Conservation (phyloP, 2,797 vertebrate species). For the Discoglossus pictus region DNA sequence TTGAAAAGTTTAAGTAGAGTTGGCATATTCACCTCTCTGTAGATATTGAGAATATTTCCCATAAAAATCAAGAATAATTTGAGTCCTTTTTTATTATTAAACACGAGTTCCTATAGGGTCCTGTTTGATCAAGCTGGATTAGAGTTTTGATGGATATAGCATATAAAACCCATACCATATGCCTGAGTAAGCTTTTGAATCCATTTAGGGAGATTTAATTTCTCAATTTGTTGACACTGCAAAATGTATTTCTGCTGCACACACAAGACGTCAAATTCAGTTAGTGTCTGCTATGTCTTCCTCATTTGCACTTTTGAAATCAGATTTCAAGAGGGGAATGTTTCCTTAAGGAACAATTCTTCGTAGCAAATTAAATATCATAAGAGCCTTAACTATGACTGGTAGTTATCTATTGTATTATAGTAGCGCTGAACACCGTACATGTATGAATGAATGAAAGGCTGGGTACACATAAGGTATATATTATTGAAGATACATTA, state of each 20-base stretch:
- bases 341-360: conserved; percentile 7
- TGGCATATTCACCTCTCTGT: conserved; percentile 2
- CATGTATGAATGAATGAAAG: too few relatives aligned
- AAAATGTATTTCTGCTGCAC: conserved; percentile 38
- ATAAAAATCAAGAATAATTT: conserved; percentile 2
- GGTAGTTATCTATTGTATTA: too few relatives aligned
- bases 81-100: conserved; percentile 26
- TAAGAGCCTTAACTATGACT: too few relatives aligned
- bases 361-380: too few relatives aligned
- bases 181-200: conserved; percentile 30
- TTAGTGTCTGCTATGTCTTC: conserved; percentile 30
- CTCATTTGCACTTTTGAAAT: conserved; percentile 33
- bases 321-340: conserved; percentile 30
- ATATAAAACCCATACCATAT: conserved; percentile 42
- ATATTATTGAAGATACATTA: too few relatives aligned
- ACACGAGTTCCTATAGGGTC: conserved; percentile 8
- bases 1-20: too few relatives aligned
- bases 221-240: conserved; percentile 36
- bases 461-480: too few relatives aligned
- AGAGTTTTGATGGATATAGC: conserved; percentile 23
- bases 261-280: conserved; percentile 33
- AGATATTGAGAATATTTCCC: not conserved
- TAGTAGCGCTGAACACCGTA: too few relatives aligned
- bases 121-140: conserved; percentile 25
- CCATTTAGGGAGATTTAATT: conserved; percentile 44